A percentile compares a stretch with the other conserved stretches of the same genome.
phyloP scores from a whole-genome alignment of 92 coral and sea anemone species.

The Blastomussa wellsi region DNA sequence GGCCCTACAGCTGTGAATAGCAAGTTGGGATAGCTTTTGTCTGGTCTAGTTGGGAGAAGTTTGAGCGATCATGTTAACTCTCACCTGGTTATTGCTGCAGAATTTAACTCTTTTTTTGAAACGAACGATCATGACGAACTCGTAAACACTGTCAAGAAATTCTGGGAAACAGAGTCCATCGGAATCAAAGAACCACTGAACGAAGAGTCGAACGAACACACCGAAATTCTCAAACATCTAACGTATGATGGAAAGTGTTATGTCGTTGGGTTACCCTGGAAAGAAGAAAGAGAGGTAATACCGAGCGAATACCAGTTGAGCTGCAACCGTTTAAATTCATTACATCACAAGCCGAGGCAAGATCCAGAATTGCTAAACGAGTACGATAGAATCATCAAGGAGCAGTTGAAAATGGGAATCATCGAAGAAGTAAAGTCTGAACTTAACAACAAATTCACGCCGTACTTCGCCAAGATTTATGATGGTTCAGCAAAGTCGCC shows the following conservation, averaged over 20 bases:
- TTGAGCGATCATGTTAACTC: background rate
- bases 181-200: too few species aligned
- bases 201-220: conserved; percentile 1
- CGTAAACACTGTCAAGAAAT: conserved; percentile 43
- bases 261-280: conserved; percentile 66
- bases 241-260: conserved; percentile 55
- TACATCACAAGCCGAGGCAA: conserved; percentile 42
- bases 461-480: conserved; percentile 14
- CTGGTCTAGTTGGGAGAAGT: conserved; percentile 11
- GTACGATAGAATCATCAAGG: too few species aligned
- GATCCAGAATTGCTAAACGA: conserved; percentile 56
- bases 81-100: conserved; percentile 44
- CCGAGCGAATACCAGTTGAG: conserved; percentile 52
- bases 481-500: conserved; percentile 18
- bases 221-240: conserved; percentile 33
- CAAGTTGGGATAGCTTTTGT: conserved; percentile 16
- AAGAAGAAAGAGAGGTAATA: conserved; percentile 32
- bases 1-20: conserved; percentile 14
- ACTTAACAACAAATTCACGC: conserved; percentile 10
- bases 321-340: conserved; percentile 40
- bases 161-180: conserved; percentile 78
- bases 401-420: conserved; percentile 45
- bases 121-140: conserved; percentile 29
- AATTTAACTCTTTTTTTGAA: background rate
- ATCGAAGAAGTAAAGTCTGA: conserved; percentile 31